Base-by-base conservation (phyloP, 2,888 invertebrate genomes). In the Lasiommata megera region DNA sequence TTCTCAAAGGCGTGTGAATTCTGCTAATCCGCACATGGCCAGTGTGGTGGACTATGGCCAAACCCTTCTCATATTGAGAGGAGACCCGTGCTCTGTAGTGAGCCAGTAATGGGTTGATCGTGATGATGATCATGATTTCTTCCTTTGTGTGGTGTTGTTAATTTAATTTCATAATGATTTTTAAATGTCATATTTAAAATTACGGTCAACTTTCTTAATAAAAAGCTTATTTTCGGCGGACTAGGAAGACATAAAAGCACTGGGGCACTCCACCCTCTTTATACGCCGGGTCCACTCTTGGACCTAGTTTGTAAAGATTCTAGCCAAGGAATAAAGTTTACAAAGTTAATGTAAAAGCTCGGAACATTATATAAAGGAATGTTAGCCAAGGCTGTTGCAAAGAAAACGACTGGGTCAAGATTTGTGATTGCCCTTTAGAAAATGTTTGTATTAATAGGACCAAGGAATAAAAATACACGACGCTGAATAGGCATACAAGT, bases 351-450 rank as follows among this genome's bases (percentile, higher is more conserved):
- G 37, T 37, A 50, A 50, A 34, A 28, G 37, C 18, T 34, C 12
- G 12, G 44, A 29, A 44, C 7, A 7, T 41, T 44, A 28, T 44
- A 8, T 28, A 34, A 17, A 8, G 34, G 11, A 36, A 47, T 37
- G 44, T 44, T 44, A 44, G 44, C 28, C 14, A 12, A 44, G 44
- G 44, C 28, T 28, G 9, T 23, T 12, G n/a, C 28, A 8, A 28
- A 43, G 43, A 23, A 43, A 23, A 29, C 14, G 14, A 14, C 8
- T 28, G 18, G 28, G 44, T 44, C 28, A 23, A 44, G 28, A 28
- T 14, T 44, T 28, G 14, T 44, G 12, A 44, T 44, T 44, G 44
- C 44, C 44, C 28, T 44, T 44, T 12, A 41, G 41, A 44, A 44
- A 44, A 28, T 29, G 44, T 44, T 44, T 23, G 28, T 28, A 23